Evolutionary conservation across 2,888 invertebrate genomes (phyloP), one percentile per base, ranked within the genome.

Genomic region (Abscondita cerata): DNA sequence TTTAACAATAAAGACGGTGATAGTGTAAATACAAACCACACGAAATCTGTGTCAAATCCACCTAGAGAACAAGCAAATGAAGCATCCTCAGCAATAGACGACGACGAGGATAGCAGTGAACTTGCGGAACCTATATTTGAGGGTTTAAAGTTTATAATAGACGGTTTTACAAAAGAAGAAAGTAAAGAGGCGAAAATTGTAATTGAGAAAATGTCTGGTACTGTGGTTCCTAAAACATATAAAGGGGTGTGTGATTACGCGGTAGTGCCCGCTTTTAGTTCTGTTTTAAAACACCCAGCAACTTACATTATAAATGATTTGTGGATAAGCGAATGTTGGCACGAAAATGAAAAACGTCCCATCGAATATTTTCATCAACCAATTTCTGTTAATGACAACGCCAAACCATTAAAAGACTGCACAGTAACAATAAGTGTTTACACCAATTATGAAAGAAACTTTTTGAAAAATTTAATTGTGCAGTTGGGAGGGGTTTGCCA

Each of bases 381-480:
- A 0, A 82, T 91, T 46, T 83, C 83, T 0, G 72, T 85, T 19
- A 77, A 80, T 6, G 72, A 81, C 0, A 71, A 77, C 1, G 73
- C 78, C 0, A 78, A 80, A 53, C 89, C 88, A 0, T 79, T 96
- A 15, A 71, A 76, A 0, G 88, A 86, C 41, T 91, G 92, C 71
- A 91, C 93, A 0, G 85, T 95, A 56, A 90, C 92, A 8, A 85
- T 94, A 66, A 95, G 93, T 71, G 88, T 89, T 0, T 95, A 93
- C 77, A 81, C 83, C 9, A 88, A 88, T 0, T 81, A 85, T 6
- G 94, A 95, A 80, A 81, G 94, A 19, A 85, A 85, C 16, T 94
- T 89, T 73, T 82, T 96, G 0, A 86, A 87, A 59, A 83, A 86
- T 33, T 78, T 95, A 36, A 89, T 90, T 1, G 85, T 86, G 67